Base-by-base conservation (phyloP, 2,797 vertebrate genomes). In the Gobio occitaniae region DNA sequence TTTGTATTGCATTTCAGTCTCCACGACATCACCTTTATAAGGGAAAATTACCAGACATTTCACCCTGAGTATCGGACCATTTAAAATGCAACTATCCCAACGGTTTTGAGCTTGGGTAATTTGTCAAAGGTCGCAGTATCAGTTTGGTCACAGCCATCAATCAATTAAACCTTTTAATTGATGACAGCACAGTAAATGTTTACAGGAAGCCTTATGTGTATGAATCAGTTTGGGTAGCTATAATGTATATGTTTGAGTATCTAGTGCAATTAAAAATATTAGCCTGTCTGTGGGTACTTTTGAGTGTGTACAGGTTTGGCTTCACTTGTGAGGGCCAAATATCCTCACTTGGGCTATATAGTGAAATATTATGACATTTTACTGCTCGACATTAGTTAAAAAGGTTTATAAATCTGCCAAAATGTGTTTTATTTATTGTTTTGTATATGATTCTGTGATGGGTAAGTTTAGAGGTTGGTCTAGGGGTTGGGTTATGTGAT, bases 91-190 rank as follows among this genome's bases (percentile, higher is more conserved):
- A 54, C 63, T 29, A 3, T 61, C 29, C 32, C 52, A 59, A 84
- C 21, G 12, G 41, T 50, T 29, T 36, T 74, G 68, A 66, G 54
- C 71, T 82, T 65, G 52, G 66, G 29, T 81, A 41, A 80, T 80
- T 68, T 84, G 32, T 70, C 52, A 44, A 84, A 59, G 66, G 72
- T 54, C 11, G 17, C 16, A 21, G 41, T 82, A 48, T 79, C 79
- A 50, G 19, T 19, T 47, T 84, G 79, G 79, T 85, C 63, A 78
- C 72, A 65, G n/a, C 69, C 74, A 84, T 89, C 82, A 83, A 88
- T 85, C 83, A 85, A 52, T 76, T 63, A 52, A 75, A 85, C 21
- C 44, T 19, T 84, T 85, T 63, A 65, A 72, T 85, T 72, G 1
- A 41, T 72, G 25, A 44, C 65, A 25, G 25, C 25, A 3, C 29